Conservation (phyloP, 2,888 invertebrate genomes). For the Julus scanicus region DNA sequence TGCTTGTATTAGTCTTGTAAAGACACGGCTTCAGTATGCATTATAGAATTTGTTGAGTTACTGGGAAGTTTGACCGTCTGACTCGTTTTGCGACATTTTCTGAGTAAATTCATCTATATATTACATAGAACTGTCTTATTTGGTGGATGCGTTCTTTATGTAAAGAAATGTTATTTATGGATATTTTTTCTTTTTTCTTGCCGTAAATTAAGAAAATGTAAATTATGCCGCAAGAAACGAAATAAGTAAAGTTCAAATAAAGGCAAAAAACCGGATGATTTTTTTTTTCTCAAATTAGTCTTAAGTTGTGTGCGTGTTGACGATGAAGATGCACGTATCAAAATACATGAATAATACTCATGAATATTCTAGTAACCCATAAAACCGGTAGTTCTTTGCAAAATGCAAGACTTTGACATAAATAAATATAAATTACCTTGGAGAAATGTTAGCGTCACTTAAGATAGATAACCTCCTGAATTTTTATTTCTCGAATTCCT, state of each 20-base stretch:
- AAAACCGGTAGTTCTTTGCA: constrained; percentile 36
- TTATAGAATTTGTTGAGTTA: too few relatives aligned
- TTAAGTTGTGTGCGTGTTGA: not conserved
- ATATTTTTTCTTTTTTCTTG: not conserved
- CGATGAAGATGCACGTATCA: not conserved
- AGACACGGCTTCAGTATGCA: too few relatives aligned
- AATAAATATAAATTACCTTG: constrained; percentile 39
- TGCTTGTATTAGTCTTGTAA: too few relatives aligned
- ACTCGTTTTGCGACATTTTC: not conserved
- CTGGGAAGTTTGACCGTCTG: not conserved
- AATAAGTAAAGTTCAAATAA: constrained; percentile 6
- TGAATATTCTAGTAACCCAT: constrained; percentile 31
- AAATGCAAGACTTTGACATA: constrained; percentile 3
- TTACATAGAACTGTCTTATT: not conserved
- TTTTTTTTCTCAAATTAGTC: not conserved
- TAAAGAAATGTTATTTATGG: not conserved
- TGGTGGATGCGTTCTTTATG: not conserved
- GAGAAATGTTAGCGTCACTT: constrained; percentile 14
- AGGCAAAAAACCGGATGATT: not conserved
- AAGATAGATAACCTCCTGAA: constrained; percentile 37
- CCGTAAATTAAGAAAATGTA: constrained; percentile 28
- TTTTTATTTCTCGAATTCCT: constrained; percentile 19
- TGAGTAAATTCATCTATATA: not conserved
- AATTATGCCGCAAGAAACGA: not conserved
- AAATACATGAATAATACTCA: constrained; percentile 31